Evolutionary conservation across 2,797 vertebrate species (phyloP).

Genomic region (Trachops cirrhosus): DNA sequence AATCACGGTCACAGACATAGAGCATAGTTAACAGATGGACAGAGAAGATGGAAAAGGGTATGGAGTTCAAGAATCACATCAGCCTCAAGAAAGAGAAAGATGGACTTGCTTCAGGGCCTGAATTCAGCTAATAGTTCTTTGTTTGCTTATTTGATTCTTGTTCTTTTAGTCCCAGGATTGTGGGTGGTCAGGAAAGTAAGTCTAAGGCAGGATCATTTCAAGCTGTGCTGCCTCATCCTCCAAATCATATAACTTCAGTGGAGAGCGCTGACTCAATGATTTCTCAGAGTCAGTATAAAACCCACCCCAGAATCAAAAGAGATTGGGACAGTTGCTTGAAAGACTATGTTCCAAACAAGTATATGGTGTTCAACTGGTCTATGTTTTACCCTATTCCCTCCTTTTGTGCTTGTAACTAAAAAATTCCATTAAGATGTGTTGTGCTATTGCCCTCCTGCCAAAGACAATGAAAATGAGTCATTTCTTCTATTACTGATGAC

Average conservation of each 20-base stretch:
- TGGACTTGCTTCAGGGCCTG: not conserved
- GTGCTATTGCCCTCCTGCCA: not conserved
- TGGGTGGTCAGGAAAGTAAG: not conserved
- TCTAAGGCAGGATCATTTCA: not conserved
- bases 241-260: not conserved
- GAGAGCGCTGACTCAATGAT: not conserved
- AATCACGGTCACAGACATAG: not conserved
- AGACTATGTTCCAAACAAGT: not conserved
- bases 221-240: not conserved
- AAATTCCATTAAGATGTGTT: not conserved
- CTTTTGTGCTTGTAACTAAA: constrained; percentile 4
- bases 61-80: not conserved
- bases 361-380: not conserved
- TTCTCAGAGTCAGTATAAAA: not conserved
- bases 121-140: not conserved
- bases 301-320: not conserved
- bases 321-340: not conserved
- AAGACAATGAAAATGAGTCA: not conserved
- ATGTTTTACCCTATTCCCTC: not conserved
- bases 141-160: not conserved
- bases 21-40: not conserved
- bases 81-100: not conserved
- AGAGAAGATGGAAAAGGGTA: not conserved
- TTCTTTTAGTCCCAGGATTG: not conserved
- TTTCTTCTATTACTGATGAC: not conserved